Base-by-base conservation (phyloP, 2,888 invertebrate genomes). In the Morpho helenor region DNA sequence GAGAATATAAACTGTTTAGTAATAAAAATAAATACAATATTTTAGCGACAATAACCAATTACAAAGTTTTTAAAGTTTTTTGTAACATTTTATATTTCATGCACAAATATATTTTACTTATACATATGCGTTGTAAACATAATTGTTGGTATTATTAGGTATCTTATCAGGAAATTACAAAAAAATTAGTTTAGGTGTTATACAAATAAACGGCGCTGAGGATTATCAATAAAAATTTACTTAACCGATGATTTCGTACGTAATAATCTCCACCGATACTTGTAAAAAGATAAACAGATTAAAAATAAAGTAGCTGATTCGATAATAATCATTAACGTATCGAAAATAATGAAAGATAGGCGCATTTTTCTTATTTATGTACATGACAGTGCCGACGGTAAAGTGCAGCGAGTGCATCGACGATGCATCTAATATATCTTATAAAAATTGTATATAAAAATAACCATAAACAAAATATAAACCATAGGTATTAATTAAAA, bases 331-430 rank as follows among this genome's bases (percentile, higher is more conserved):
- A 57, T 45, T 56, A 58, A 44, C 52, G 22, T 49, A 44, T 49
- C 57, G 39, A 58, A 49, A 56, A 61, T 61, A 46, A 44, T 16
- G 7, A 44, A 49, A 61, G 61, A 59, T 57, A 45, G 42, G 52
- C 56, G 56, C 42, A 52, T 51, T 22, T 48, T 50, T 57, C 48
- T 54, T 43, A 56, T 60, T 60, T 53, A 23, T 31, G 39, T 22
- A 52, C 22, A 45, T 52, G 49, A 48, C 58, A 39, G 39, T 50
- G 64, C 65, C 65, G 64, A 52, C 65, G 65, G 65, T 52, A 59
- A 59, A 52, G 9, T 49, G 56, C 42, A 42, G 9, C n/a, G 42
- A 44, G 49, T 48, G 51, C 54, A 48, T 42, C 53, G 47, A 8
- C 8, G 45, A 31, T 31, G 31, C 31, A 31, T 31, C 31, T 31